phyloP scores from a whole-genome alignment of 2,797 vertebrate species.

The Peromyscus eremicus region DNA sequence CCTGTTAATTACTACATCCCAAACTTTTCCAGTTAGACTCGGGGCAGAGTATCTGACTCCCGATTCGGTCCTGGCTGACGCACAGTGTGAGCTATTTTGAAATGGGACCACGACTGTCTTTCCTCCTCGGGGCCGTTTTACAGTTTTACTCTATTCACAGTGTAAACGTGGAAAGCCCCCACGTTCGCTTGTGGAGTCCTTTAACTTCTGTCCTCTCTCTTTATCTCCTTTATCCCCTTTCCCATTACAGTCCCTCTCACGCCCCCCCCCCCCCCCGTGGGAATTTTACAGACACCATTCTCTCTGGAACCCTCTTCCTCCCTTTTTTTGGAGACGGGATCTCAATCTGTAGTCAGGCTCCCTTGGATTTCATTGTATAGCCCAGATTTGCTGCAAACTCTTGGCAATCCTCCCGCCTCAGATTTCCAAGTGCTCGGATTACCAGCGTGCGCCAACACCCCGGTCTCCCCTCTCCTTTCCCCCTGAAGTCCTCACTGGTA shows the following conservation, averaged over 20 bases:
- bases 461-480: neutral
- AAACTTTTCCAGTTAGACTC: conserved; percentile 10
- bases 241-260: neutral
- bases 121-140: neutral
- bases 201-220: neutral
- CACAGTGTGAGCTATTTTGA: neutral
- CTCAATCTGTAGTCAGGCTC: neutral
- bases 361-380: neutral
- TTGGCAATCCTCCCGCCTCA: neutral
- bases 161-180: neutral
- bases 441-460: neutral
- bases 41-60: neutral
- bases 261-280: fast-evolving
- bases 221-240: neutral
- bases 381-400: neutral
- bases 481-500: neutral
- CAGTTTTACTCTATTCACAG: neutral
- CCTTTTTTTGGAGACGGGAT: neutral
- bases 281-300: neutral
- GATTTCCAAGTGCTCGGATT: neutral
- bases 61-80: neutral
- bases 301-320: neutral
- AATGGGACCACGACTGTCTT: neutral
- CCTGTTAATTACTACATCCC: neutral
- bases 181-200: neutral